Percentiles rank a stretch among this genome's conserved stretches.
Evolutionary conservation across 2,888 invertebrate species (phyloP).

Genomic region (Protonemura montana): DNA sequence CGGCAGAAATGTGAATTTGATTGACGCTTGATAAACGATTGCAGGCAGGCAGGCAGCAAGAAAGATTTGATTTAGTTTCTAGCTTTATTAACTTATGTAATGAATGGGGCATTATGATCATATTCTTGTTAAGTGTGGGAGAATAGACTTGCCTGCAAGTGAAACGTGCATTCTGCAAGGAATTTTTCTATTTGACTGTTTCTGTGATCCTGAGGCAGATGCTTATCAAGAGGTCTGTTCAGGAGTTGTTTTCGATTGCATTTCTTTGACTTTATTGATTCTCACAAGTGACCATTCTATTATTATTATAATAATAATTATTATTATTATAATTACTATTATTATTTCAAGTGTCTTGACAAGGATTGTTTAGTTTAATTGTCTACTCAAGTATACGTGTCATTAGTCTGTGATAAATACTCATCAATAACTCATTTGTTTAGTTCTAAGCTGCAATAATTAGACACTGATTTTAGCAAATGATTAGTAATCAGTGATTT

Average conservation of each 20-base stretch:
- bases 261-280: background rate
- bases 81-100: background rate
- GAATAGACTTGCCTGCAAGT: background rate
- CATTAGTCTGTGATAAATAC: slow-evolving; percentile 12
- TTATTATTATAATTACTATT: no score
- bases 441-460: slow-evolving; percentile 12
- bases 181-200: background rate
- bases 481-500: background rate
- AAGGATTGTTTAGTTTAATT: slow-evolving; percentile 3
- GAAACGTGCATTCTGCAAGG: background rate
- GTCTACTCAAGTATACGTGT: slow-evolving; percentile 4
- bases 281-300: background rate
- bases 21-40: background rate
- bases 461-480: slow-evolving; percentile 12
- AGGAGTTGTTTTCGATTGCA: background rate
- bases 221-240: background rate
- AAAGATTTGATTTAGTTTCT: background rate
- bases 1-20: background rate
- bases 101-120: background rate
- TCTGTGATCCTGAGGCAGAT: background rate
- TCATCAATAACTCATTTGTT: slow-evolving; percentile 7
- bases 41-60: background rate
- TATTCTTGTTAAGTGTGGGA: background rate
- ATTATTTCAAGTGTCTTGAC: background rate
- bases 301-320: no score